Percentiles rank a stretch among this genome's conserved stretches.
Evolutionary conservation across 2,888 invertebrate species (phyloP).

Genomic region (Erpobdella octoculata): DNA sequence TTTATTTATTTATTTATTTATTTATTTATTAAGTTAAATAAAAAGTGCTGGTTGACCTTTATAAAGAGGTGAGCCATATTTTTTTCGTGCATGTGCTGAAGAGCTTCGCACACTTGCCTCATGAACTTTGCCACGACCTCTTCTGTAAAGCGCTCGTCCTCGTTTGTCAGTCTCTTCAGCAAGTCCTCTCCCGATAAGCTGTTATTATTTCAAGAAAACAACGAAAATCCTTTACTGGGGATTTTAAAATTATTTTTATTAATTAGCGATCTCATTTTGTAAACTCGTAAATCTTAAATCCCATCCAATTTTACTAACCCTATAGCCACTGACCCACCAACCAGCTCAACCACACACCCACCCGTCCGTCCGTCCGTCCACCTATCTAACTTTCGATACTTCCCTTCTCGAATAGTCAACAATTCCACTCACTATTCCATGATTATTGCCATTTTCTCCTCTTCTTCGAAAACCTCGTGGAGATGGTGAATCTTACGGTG

Average conservation of each 20-base stretch:
- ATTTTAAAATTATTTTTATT: too few relatives aligned
- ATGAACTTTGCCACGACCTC: slow-evolving; percentile 3
- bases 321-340: too few relatives aligned
- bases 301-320: too few relatives aligned
- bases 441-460: neutral
- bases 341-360: too few relatives aligned
- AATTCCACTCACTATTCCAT: neutral
- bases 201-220: neutral
- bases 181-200: slow-evolving; percentile 13
- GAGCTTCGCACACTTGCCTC: slow-evolving; percentile 8
- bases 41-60: slow-evolving; percentile 2
- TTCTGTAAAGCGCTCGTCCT: slow-evolving; percentile 4
- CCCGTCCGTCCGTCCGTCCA: too few relatives aligned
- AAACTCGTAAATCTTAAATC: too few relatives aligned
- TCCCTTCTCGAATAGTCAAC: too few relatives aligned
- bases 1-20: too few relatives aligned
- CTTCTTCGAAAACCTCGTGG: slow-evolving; percentile 2
- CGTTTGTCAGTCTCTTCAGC: slow-evolving; percentile 15
- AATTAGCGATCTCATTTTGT: too few relatives aligned
- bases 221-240: too few relatives aligned
- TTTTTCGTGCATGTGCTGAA: slow-evolving; percentile 16
- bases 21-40: too few relatives aligned
- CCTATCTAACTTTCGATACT: too few relatives aligned
- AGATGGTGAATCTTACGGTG: slow-evolving; percentile 2
- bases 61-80: neutral